These are phyloP conservation scores for Cyphomyrmex costatus DNA, from an alignment of 1,140 invertebrate genomes.

Conservation along the genomic window DNA sequence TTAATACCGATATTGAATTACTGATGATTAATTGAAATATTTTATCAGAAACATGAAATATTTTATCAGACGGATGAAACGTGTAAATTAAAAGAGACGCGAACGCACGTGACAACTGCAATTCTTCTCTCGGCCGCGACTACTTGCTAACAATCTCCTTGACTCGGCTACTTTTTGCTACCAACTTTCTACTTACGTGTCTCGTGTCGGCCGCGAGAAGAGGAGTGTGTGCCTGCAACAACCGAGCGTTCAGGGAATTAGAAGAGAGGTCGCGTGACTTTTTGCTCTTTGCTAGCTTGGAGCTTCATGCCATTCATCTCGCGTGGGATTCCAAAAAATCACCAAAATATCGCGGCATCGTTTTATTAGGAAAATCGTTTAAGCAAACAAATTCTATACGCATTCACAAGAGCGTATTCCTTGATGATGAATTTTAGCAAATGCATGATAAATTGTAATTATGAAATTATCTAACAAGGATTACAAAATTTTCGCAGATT, in stretches of 20 bases:
- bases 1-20: neutral
- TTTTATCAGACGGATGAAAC: conserved; percentile 12
- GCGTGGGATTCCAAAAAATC: conserved; percentile 45
- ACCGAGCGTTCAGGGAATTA: conserved; percentile 81
- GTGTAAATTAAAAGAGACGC: conserved; percentile 15
- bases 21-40: too few species aligned
- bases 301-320: conserved; percentile 65
- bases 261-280: conserved; percentile 60
- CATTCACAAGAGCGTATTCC: conserved; percentile 1
- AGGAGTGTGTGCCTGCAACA: conserved; percentile 89
- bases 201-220: conserved; percentile 88
- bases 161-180: conserved; percentile 41
- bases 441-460: neutral
- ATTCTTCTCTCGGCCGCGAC: conserved; percentile 49
- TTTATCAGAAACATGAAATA: too few species aligned
- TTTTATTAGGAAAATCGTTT: neutral
- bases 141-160: conserved; percentile 46
- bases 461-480: conserved; percentile 15
- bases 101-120: conserved; percentile 25
- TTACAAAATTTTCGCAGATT: conserved; percentile 3
- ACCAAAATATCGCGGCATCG: conserved; percentile 2
- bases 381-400: neutral
- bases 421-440: conserved; percentile 11
- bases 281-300: conserved; percentile 67
- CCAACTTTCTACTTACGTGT: conserved; percentile 87